Evolutionary conservation across 2,113 vertebrate species (phyloP), one percentile per base, ranked within the genome.

Genomic region (Nothobranchius furzeri): DNA sequence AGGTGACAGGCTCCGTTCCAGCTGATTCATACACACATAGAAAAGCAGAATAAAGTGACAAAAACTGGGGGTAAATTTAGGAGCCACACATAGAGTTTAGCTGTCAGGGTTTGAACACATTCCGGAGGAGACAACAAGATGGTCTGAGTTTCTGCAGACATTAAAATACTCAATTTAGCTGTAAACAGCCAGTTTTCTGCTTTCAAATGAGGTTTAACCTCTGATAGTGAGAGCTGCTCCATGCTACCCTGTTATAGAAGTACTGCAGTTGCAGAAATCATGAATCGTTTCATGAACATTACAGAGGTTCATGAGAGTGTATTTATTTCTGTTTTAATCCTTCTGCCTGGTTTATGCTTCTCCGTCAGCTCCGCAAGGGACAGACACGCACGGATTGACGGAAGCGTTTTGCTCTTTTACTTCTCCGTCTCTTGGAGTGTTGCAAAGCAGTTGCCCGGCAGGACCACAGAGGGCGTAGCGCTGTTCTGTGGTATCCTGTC

Each of bases 61-160:
- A 43, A 60, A 70, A 51, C 10, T 36, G 35, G 4, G 40, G 20
- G 35, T 7, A 11, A 57, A 59, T 36, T 9, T 1, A 47, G 46
- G 42, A 50, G 6, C 11, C 9, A 72, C 62, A 67, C 11, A 52
- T 48, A 72, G 20, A 20, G 67, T 35, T 24, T 7, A 51, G n/a
- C 47, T 37, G 36, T 56, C 50, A n/a, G 53, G 64, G 47, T 52
- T 45, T 48, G 14, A 85, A 62, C 4, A 64, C 48, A 54, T 46
- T 14, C 17, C 20, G 17, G 35, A 55, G n/a, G 43, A 61, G 42
- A 62, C 17, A 6, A 62, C 9, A 55, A 46, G 15, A 42, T 14
- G 20, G 30, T 30, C 30, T 30, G 30, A 30, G 40, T 51, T 54
- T 9, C 37, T 40, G 9, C 67, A 61, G 25, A n/a, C 67, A 40